Conservation (phyloP, 2,888 invertebrate genomes). For the Argyra leucocephala region DNA sequence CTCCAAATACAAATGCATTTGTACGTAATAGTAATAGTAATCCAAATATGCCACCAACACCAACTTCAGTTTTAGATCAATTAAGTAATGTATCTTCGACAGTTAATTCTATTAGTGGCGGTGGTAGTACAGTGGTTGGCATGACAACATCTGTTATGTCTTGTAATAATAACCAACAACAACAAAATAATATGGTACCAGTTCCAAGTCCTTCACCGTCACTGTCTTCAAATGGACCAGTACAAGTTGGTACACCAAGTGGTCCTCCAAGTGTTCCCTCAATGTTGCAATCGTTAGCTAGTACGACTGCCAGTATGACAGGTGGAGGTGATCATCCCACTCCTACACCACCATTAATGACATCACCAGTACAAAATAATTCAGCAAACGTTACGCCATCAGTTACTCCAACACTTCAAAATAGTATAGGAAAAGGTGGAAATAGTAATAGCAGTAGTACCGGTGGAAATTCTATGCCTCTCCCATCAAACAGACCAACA, state of each 20-base stretch:
- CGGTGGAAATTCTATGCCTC: constrained; percentile 26
- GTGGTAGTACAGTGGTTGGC: constrained; percentile 42
- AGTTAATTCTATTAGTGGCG: constrained; percentile 25
- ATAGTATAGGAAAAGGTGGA: constrained; percentile 23
- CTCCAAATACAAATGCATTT: constrained; percentile 17
- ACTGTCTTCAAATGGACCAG: constrained; percentile 43
- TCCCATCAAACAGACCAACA: constrained; percentile 29
- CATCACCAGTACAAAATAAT: constrained; percentile 32
- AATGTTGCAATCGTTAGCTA: constrained; percentile 38
- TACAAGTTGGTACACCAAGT: constrained; percentile 48
- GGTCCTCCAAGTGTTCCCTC: constrained; percentile 54
- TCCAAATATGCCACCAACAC: constrained; percentile 46
- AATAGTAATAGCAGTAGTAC: constrained; percentile 28
- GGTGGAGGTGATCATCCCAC: constrained; percentile 38
- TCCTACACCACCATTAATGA: constrained; percentile 30
- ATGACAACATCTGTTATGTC: constrained; percentile 22
- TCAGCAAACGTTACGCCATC: constrained; percentile 33
- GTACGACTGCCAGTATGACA: constrained; percentile 28
- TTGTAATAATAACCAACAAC: constrained; percentile 27
- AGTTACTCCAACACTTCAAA: constrained; percentile 27
- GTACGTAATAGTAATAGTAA: constrained; percentile 33
- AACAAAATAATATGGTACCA: constrained; percentile 39
- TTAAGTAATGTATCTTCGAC: constrained; percentile 15
- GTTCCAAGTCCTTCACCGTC: constrained; percentile 45
- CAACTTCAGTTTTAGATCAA: constrained; percentile 35